Conservation (phyloP, 2,113 vertebrate genomes). For the Pelobates fuscus region DNA sequence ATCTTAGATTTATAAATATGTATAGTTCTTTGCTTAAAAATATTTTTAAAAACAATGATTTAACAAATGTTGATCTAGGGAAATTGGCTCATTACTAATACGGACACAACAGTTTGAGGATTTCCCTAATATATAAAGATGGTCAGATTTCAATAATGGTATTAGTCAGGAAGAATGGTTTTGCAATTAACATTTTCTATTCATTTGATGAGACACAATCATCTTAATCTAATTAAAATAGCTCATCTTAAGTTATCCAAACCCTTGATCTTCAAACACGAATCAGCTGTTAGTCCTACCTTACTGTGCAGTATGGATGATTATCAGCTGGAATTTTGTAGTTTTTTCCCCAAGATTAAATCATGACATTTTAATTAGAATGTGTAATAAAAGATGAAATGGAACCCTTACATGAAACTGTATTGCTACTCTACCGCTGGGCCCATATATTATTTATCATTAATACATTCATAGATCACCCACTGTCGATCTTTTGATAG, state of each 20-base stretch:
- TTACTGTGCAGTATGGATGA: slow-evolving; percentile 4
- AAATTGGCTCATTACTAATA: too few relatives aligned
- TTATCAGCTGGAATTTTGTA: slow-evolving; percentile 29
- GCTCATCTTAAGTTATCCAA: not conserved
- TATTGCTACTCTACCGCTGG: not conserved
- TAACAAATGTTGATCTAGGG: too few relatives aligned
- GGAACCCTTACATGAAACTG: slow-evolving; percentile 5
- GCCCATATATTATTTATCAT: not conserved
- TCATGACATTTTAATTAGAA: slow-evolving; percentile 27
- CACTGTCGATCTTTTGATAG: slow-evolving; percentile 32
- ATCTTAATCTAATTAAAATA: slow-evolving; percentile 27
- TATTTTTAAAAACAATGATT: too few relatives aligned
- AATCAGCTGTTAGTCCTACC: slow-evolving; percentile 14
- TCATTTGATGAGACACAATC: not conserved
- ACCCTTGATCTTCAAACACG: slow-evolving; percentile 20
- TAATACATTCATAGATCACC: slow-evolving; percentile 27
- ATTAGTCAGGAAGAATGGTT: not conserved
- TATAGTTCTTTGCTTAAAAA: too few relatives aligned
- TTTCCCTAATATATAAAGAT: not conserved
- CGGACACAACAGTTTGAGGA: not conserved
- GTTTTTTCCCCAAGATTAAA: not conserved
- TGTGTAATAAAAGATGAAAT: slow-evolving; percentile 23
- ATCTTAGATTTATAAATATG: too few relatives aligned
- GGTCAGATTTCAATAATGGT: not conserved
- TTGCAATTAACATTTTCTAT: slow-evolving; percentile 3